Conservation (phyloP, 35 echinoderm and acorn worm genomes). For the Nesometra sesokonis region DNA sequence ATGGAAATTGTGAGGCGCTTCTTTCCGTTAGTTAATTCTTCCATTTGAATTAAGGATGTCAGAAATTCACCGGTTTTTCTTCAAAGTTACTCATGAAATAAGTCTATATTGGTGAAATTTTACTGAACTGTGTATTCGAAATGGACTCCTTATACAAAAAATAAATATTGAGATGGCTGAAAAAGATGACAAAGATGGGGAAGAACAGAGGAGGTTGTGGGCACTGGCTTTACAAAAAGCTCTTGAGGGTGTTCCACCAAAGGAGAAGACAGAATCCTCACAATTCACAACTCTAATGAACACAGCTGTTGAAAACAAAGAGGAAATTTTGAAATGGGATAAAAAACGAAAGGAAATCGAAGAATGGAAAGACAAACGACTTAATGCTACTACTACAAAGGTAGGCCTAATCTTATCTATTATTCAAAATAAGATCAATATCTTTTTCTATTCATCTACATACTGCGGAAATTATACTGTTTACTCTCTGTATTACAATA, state of each 20-base stretch:
- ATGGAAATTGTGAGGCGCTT: no score
- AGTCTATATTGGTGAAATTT: no score
- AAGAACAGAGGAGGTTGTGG: neutral
- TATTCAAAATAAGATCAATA: no score
- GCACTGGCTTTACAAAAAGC: neutral
- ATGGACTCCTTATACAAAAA: neutral
- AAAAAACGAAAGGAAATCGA: neutral
- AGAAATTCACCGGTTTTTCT: no score
- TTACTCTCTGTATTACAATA: no score
- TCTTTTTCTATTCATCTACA: no score
- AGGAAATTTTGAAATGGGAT: neutral
- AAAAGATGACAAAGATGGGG: neutral
- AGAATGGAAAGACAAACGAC: neutral
- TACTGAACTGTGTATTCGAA: neutral
- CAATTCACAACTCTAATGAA: neutral
- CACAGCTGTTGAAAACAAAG: neutral
- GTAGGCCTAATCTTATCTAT: neutral
- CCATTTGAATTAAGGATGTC: no score
- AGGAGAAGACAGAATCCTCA: neutral
- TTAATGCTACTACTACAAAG: neutral
- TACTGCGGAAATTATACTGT: no score
- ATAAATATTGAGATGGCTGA: neutral
- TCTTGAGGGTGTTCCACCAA: neutral
- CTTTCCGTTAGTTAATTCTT: no score
- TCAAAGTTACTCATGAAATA: no score